Conservation (phyloP, 2,888 invertebrate genomes). For the Lasioglossum malachurum region DNA sequence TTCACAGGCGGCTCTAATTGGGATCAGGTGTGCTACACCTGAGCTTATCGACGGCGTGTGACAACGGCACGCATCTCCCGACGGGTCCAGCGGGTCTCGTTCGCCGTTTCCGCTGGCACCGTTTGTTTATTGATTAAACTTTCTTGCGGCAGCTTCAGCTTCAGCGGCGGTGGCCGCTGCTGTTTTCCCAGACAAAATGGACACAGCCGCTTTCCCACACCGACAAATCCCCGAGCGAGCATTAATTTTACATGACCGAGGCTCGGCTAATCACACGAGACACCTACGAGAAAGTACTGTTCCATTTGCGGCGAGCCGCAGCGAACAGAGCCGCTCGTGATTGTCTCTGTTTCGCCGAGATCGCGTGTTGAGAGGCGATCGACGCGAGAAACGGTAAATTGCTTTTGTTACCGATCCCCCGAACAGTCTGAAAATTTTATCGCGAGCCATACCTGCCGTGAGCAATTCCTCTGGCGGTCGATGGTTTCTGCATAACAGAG, state of each 20-base stretch:
- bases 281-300: background rate
- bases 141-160: conserved; percentile 10
- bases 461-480: background rate
- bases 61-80: conserved; percentile 45
- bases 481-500: background rate
- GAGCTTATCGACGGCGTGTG: conserved; percentile 41
- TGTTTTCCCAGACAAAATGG: conserved; percentile 25
- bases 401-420: background rate
- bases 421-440: background rate
- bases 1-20: background rate
- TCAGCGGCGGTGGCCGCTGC: background rate
- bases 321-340: background rate
- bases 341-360: background rate
- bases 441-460: background rate
- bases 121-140: conserved; percentile 47
- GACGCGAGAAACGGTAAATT: background rate
- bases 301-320: background rate
- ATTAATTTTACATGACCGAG: conserved; percentile 7
- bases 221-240: background rate
- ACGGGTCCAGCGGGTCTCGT: conserved; percentile 23
- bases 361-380: background rate
- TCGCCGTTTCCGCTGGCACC: conserved; percentile 33
- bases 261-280: background rate
- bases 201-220: background rate
- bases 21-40: conserved; percentile 24